These are phyloP conservation scores for Falco punctatus DNA, from an alignment of 2,113 vertebrate genomes.

Conservation along the genomic window DNA sequence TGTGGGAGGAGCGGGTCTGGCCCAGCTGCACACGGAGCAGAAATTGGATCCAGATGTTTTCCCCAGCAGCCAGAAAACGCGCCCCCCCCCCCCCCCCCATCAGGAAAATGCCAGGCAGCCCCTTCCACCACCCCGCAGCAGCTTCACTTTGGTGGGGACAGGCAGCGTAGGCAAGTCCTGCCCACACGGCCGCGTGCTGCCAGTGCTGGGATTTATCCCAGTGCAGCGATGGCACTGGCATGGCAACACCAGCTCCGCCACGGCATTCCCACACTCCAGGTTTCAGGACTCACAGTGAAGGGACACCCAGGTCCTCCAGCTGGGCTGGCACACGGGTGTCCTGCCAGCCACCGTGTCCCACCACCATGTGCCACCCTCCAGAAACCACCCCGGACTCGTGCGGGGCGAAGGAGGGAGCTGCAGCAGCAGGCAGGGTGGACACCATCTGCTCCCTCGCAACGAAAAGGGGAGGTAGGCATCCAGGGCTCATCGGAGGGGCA, in stretches of 20 bases:
- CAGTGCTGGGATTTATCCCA: rapidly evolving
- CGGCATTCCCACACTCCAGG: rapidly evolving
- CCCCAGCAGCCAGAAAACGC: not conserved
- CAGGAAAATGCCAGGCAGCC: not conserved
- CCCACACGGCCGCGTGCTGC: rapidly evolving
- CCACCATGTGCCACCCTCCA: not conserved
- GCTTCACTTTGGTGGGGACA: not conserved
- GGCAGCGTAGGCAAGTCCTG: not conserved
- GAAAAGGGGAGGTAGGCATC: not conserved
- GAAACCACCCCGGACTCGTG: rapidly evolving
- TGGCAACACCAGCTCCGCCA: not conserved
- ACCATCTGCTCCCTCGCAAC: too few species aligned
- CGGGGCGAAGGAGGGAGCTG: rapidly evolving
- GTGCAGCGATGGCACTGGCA: not conserved
- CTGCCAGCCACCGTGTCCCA: not conserved
- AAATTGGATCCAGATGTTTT: conserved; percentile 62
- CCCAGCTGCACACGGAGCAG: not conserved
- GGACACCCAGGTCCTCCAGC: not conserved
- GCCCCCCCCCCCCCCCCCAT: not conserved
- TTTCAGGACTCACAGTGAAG: too few species aligned
- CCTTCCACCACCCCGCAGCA: not conserved
- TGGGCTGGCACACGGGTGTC: not conserved
- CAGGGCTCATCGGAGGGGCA: not conserved
- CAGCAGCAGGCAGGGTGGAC: not conserved
- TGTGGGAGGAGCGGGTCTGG: not conserved